Percentiles rank a stretch among this genome's conserved stretches.
Evolutionary conservation across 2,113 vertebrate genomes (phyloP).

Genomic region (Patagioenas fasciata): DNA sequence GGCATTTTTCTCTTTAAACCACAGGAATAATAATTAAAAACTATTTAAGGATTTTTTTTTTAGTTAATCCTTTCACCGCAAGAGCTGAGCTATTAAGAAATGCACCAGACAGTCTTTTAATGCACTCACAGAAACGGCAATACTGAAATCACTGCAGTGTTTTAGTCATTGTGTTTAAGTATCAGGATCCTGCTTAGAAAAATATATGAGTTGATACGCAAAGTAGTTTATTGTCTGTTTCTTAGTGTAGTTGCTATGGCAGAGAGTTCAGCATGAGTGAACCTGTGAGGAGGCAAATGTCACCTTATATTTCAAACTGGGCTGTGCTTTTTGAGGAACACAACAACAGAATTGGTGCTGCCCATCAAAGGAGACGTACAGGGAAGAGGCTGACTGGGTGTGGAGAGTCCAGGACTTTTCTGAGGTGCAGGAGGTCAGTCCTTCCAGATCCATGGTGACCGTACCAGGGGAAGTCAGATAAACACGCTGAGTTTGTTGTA

Average conservation of each 20-base stretch:
- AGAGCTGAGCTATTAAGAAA: conserved; percentile 11
- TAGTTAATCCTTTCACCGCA: conserved; percentile 1
- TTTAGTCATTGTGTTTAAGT: conserved; percentile 14
- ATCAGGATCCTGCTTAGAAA: not conserved
- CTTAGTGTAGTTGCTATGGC: not conserved
- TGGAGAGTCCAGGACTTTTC: not conserved
- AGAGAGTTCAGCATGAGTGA: not conserved
- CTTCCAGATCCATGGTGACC: not conserved
- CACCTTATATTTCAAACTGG: not conserved
- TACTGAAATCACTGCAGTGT: not conserved
- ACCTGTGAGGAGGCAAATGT: not conserved
- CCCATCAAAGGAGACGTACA: fast-evolving
- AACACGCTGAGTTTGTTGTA: not conserved
- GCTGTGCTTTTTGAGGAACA: not conserved
- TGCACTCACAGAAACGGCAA: not conserved
- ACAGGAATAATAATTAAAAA: not conserved
- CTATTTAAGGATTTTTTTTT: not conserved
- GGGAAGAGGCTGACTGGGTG: not conserved
- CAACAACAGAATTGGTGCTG: not conserved
- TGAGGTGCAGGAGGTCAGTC: not conserved
- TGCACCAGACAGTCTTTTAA: not conserved
- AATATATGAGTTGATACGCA: not conserved
- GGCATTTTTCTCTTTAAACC: not conserved
- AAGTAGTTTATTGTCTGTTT: not conserved
- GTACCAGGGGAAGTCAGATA: not conserved